Conservation (phyloP, 1,140 invertebrate species). For the Leguminivora glycinivorella region DNA sequence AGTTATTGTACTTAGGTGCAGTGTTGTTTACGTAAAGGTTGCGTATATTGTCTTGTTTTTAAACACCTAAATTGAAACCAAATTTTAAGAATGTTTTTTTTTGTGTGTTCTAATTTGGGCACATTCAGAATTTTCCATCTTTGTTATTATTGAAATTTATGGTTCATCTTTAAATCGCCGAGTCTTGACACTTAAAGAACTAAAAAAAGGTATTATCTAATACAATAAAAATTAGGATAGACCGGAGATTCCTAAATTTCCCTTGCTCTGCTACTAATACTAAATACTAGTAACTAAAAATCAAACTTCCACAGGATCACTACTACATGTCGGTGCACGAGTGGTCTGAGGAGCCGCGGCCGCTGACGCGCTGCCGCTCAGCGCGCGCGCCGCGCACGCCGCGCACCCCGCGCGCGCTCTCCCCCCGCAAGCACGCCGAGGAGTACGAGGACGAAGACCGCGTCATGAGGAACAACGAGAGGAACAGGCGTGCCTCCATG, state of each 20-base stretch:
- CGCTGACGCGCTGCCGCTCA: conserved; percentile 59
- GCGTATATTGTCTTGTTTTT: neutral
- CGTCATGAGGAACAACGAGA: conserved; percentile 45
- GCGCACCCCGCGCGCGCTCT: conserved; percentile 54
- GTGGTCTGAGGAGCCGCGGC: conserved; percentile 58
- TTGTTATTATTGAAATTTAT: no score
- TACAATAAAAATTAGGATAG: no score
- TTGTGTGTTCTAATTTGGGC: no score
- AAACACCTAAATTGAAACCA: no score
- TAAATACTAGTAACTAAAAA: neutral
- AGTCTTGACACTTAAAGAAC: no score
- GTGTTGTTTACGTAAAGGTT: neutral
- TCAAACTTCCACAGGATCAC: conserved; percentile 36
- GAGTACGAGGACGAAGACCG: conserved; percentile 39
- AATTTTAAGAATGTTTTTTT: no score
- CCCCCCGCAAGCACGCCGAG: conserved; percentile 46
- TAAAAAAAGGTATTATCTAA: no score
- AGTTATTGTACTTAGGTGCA: neutral
- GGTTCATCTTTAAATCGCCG: no score
- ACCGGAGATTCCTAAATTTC: neutral
- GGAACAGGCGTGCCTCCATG: conserved; percentile 40
- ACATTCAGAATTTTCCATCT: no score
- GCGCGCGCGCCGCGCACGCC: conserved; percentile 57
- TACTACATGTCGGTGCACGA: conserved; percentile 60
- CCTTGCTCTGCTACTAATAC: neutral